Conservation (phyloP, 2,113 vertebrate genomes). For the Pseudopodoces humilis region DNA sequence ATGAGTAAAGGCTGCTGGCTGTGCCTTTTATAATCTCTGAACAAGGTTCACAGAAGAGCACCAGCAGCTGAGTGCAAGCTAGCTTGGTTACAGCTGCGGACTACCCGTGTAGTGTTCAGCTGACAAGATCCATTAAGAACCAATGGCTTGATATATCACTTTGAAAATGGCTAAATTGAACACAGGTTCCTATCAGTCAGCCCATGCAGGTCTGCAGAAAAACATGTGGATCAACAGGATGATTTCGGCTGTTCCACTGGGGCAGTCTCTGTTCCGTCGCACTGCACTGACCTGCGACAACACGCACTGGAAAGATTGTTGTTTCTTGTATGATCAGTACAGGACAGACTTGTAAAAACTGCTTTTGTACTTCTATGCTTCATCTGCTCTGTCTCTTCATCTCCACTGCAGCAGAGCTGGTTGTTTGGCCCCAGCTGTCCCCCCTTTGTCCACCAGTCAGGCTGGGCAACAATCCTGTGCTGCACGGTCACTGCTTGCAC, state of each 20-base stretch:
- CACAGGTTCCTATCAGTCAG: neutral
- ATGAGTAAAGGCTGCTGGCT: neutral
- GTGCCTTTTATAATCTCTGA: neutral
- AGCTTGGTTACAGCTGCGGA: neutral
- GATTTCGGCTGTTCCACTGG: neutral
- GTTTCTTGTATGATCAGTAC: rapidly evolving
- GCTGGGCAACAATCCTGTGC: neutral
- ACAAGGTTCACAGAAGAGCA: neutral
- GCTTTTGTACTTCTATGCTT: neutral
- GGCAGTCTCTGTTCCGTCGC: neutral
- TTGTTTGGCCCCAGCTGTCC: rapidly evolving
- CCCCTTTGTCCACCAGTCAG: neutral
- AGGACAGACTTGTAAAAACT: neutral
- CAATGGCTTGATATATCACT: neutral
- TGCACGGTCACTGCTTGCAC: rapidly evolving
- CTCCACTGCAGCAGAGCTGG: neutral
- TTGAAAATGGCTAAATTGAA: neutral
- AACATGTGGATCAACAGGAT: neutral
- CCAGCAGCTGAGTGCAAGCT: neutral
- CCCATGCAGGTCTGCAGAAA: neutral
- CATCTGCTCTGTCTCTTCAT: neutral
- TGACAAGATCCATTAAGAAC: neutral
- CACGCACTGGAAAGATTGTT: neutral
- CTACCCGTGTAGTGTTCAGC: neutral
- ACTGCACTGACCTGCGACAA: neutral